Conservation (phyloP, 2,113 vertebrate species). For the Centropus unirufus region DNA sequence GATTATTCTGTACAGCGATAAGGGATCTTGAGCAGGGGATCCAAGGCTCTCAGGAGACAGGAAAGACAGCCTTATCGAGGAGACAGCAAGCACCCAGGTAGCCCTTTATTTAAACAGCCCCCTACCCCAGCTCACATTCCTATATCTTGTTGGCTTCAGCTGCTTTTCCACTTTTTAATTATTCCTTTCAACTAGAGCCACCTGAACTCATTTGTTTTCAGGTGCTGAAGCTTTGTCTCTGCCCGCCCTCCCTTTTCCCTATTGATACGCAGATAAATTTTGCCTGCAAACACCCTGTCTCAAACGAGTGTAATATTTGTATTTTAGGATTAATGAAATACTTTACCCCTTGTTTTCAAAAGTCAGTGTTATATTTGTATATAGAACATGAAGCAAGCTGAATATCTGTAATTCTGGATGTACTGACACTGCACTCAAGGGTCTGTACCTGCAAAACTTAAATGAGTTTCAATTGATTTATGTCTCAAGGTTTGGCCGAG, state of each 20-base stretch:
- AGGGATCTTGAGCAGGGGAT: too few species aligned
- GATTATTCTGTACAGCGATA: background rate
- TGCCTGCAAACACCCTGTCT: background rate
- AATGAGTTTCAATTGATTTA: background rate
- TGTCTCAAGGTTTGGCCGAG: background rate
- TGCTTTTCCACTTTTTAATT: background rate
- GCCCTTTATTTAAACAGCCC: background rate
- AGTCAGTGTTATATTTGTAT: background rate
- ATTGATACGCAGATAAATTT: background rate
- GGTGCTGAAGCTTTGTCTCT: background rate
- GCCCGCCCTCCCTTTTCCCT: background rate
- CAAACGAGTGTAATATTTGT: background rate
- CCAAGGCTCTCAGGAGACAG: background rate
- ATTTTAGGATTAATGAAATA: background rate
- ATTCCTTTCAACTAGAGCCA: background rate
- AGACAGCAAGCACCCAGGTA: background rate
- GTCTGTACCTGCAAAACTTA: background rate
- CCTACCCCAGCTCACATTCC: background rate
- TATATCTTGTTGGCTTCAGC: background rate
- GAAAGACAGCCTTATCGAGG: rapidly evolving
- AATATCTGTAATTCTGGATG: background rate
- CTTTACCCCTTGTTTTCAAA: background rate
- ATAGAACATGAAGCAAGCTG: background rate
- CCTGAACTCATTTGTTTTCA: background rate
- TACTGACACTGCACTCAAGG: background rate